Conservation (phyloP, 2,113 vertebrate species). For the Triplophysa siluroides region DNA sequence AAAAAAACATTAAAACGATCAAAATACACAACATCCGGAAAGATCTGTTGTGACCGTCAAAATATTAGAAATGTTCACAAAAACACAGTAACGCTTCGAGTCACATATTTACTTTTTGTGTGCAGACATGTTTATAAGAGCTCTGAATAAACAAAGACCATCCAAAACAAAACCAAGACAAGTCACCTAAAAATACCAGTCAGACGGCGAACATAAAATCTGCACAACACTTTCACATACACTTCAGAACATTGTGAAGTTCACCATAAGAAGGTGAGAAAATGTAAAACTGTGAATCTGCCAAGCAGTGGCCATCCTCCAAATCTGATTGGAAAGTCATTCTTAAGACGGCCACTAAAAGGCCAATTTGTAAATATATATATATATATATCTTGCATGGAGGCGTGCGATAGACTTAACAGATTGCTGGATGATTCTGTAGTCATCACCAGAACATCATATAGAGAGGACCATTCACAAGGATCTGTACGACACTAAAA, state of each 20-base stretch:
- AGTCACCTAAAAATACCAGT: neutral
- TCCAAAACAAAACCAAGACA: neutral
- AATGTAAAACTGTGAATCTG: constrained; percentile 14
- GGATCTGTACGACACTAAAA: no score
- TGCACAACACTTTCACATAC: neutral
- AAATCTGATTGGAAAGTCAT: constrained; percentile 1
- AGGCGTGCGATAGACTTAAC: neutral
- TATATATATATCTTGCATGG: constrained; percentile 14
- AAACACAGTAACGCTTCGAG: neutral
- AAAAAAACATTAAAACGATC: neutral
- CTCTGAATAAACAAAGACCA: neutral
- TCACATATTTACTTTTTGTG: constrained; percentile 14
- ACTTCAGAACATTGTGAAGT: neutral
- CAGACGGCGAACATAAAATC: neutral
- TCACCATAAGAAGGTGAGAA: neutral
- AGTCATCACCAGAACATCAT: neutral
- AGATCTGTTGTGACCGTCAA: neutral
- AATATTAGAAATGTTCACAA: no score
- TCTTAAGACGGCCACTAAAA: neutral
- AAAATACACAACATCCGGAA: neutral
- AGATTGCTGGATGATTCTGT: neutral
- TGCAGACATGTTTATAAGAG: neutral
- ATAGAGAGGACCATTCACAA: neutral
- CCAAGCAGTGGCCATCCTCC: constrained; percentile 9
- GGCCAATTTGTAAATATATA: neutral